Base-by-base conservation (phyloP, 2,113 vertebrate genomes). In the Calyptomena viridis region DNA sequence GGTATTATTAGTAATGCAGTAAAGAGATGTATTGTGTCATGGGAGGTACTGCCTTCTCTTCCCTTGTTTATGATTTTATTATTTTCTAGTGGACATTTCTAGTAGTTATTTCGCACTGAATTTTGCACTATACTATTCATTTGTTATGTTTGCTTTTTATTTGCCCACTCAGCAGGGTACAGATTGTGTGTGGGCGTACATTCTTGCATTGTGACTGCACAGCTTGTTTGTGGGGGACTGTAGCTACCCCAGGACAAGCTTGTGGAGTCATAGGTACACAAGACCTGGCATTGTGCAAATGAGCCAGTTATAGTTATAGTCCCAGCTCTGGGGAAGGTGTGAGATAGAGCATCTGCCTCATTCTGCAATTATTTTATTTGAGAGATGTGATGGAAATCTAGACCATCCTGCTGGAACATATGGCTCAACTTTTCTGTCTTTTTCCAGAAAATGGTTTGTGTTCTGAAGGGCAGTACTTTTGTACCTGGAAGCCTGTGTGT, bases 221-320 rank as follows among this genome's bases (percentile, higher is more conserved):
- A 95, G 82, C 82, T 94, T 96, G 82, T 76, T 91, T 79, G 78
- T 66, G 92, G 62, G 85, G 78, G 78, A 72, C 19, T n/a, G 50
- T 12, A 90, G 71, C 72, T 91, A 37, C 40, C 90, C 78, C 76
- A 63, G 93, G 93, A 90, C 83, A 92, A 77, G 63, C n/a, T 56
- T 0, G 0, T 59, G 72, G 79, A 75, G 33, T 47, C 52, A 59
- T 3, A 66, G 37, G 31, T 39, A 46, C 46, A 35, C 6, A n/a
- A 27, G 47, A 76, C 35, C 27, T 71, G 46, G 20, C 49, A 39
- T 4, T 42, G 53, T 87, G 58, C 28, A 53, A 87, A 79, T 16
- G 23, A 87, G 28, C 27, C 24, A 21, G 11, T 87, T 84, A 66
- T 23, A 21, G 11, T 87, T 84, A 66, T 6, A 83, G 66, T 11